Evolutionary conservation across 1,140 invertebrate species (phyloP), one percentile per base, ranked within the genome.

Genomic region (Oedothorax gibbosus): DNA sequence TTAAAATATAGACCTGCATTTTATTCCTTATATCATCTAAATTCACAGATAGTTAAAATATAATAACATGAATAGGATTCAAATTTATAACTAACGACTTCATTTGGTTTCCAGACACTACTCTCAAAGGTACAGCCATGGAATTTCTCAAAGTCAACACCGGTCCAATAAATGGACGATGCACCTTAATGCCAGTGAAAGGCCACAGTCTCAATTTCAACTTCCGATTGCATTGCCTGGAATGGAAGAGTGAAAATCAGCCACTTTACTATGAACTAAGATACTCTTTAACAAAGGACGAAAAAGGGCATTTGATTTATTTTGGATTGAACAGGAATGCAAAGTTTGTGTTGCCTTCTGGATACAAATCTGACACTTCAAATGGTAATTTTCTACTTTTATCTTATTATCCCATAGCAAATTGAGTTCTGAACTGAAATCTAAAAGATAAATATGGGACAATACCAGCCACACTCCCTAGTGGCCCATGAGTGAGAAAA

Each of bases 81-180:
- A 62, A 15, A 62, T 12, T 1, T 62, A 62, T 62, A 3, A 62
- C 57, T 62, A 62, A 12, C 18, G 1, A 62, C 6, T 62, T 62
- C 57, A 15, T 66, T 66, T 66, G 64, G 12, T 14, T 60, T 21
- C 20, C 69, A 75, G 72, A 35, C 57, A 20, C 54, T 75, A 51
- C 9, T 15, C 15, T 66, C 4, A 62, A 80, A 80, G 85, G 85
- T 3, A 54, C 12, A 64, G 85, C 85, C 11, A 73, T 86, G 68
- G 69, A 86, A n/a, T 78, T 53, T 14, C 21, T 86, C 8, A 35
- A 49, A 50, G 64, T 86, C 7, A 75, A 81, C 64, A n/a, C 68
- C 51, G 85, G 85, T 15, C 85, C 85, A 11, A 49, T 56, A 10
- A 86, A 86, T 75, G 85, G 85, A 14, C 77, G 85, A 49, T 86